Conservation (phyloP, 2,113 vertebrate species). For the human (Homo sapiens) region GRCh38 chr14:60057501-60058000, state of each 20-base stretch:
- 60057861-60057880: slow-evolving; percentile 60
- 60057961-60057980: slow-evolving; percentile 77
- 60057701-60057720: neutral
- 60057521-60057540: neutral
- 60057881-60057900: slow-evolving; percentile 72
- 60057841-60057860: neutral
- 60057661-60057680: neutral
- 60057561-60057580: slow-evolving; percentile 19
- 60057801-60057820: neutral
- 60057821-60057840: neutral
- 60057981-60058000: slow-evolving; percentile 77
- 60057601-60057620: neutral
- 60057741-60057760: neutral
- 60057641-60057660: neutral
- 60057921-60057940: slow-evolving; percentile 76
- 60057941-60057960: slow-evolving; percentile 81
- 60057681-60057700: neutral
- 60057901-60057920: slow-evolving; percentile 79
- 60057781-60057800: neutral
- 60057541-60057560: neutral
- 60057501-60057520: neutral
- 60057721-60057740: neutral
- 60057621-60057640: neutral
- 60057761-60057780: neutral
- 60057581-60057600: neutral